A percentile compares a stretch with the other conserved stretches of the same genome.
phyloP scores from a whole-genome alignment of 2,113 vertebrate species.

The Poecilia latipinna region DNA sequence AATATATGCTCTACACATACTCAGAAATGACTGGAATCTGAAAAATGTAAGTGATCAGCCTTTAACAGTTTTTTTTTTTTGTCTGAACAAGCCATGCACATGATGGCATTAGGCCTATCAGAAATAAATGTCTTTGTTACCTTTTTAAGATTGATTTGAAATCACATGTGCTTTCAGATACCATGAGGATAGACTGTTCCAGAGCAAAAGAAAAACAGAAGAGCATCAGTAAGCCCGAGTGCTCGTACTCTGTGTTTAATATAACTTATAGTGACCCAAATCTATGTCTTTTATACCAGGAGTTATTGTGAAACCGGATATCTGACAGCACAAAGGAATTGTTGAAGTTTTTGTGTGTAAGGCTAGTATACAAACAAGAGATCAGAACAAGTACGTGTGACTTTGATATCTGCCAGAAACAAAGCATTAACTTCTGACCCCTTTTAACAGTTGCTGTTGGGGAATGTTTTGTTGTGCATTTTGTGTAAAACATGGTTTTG shows the following conservation, averaged over 20 bases:
- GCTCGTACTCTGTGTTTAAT: background rate
- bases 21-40: too few species aligned
- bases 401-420: constrained; percentile 35
- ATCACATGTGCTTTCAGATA: background rate
- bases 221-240: background rate
- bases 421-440: constrained; percentile 33
- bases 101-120: too few species aligned
- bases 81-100: too few species aligned
- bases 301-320: constrained; percentile 46
- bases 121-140: background rate
- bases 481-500: background rate
- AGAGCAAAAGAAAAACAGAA: background rate
- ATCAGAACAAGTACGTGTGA: constrained; percentile 45
- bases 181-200: background rate
- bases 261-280: background rate
- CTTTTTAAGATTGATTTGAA: background rate
- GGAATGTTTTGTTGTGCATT: constrained; percentile 9
- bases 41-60: too few species aligned
- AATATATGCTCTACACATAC: too few species aligned
- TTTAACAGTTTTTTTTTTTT: too few species aligned
- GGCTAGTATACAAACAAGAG: constrained; percentile 53
- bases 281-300: constrained; percentile 35
- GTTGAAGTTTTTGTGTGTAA: constrained; percentile 35
- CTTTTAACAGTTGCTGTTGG: constrained; percentile 18
- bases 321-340: constrained; percentile 49